Evolutionary conservation across 2,888 invertebrate species (phyloP), one percentile per base, ranked within the genome.

Genomic region (Ormyrus pomaceus): DNA sequence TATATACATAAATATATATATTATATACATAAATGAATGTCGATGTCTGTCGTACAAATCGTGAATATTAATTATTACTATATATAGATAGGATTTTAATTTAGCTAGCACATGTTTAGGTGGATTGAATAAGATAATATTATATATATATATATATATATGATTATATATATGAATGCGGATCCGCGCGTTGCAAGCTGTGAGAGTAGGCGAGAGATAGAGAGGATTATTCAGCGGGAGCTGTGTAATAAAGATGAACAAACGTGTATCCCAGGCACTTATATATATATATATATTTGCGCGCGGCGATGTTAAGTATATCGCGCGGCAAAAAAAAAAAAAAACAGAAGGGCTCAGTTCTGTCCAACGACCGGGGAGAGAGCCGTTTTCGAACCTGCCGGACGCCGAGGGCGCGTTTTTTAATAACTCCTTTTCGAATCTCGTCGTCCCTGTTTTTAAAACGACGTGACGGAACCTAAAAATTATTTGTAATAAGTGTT

Each of bases 11-110:
- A 65, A 83, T 78, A 82, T 82, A 68, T 56, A 75, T 19, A 77
- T 11, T 85, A 84, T 82, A 84, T 83, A 86, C 85, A 86, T 86
- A 87, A 84, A 87, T 86, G 86, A 84, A 84, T 82, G 82, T 87
- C 84, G 85, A 86, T 90, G 88, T 89, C 87, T 88, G 87, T 89
- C 87, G 89, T 89, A 88, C 88, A 89, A 89, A 87, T 87, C 87
- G 85, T 83, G 68, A 79, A 81, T 76, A 76, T 82, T 76, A 68
- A 51, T 75, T 69, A 76, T 66, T 34, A 34, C 34, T 77, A 77
- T 53, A 77, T 53, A 59, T 68, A 73, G 8, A 58, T 80, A 80
- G 82, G 82, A 76, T 82, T 84, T 81, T 81, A 83, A 82, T 81
- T 59, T 82, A 85, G 83, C 70, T 83, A 84, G 82, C 83, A 82